Evolutionary conservation across 1,140 invertebrate genomes (phyloP).

Genomic region (Globodera ellingtonae): DNA sequence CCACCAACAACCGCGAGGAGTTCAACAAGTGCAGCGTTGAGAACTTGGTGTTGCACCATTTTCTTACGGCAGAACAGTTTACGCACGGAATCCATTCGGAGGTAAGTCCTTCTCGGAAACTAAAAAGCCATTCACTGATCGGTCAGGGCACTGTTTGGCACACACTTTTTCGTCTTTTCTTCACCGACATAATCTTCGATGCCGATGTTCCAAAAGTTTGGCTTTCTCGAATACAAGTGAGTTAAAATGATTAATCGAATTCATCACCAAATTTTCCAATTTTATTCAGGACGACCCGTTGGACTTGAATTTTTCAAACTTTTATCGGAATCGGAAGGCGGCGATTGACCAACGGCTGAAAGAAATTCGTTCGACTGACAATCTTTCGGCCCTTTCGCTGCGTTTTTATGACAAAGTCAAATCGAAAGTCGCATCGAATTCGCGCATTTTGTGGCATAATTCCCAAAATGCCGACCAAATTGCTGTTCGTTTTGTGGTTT

Average conservation of each 20-base stretch:
- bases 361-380: conserved; percentile 30
- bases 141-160: conserved; percentile 52
- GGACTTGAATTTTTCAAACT: conserved; percentile 46
- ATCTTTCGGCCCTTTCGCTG: conserved; percentile 17
- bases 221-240: conserved; percentile 40
- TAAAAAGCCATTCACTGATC: not conserved
- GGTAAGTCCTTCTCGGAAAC: not conserved
- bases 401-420: conserved; percentile 32
- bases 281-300: conserved; percentile 45
- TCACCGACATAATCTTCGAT: conserved; percentile 50
- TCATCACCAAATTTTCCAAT: not conserved
- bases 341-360: conserved; percentile 47
- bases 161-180: conserved; percentile 54
- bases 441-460: conserved; percentile 9
- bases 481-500: conserved; percentile 16
- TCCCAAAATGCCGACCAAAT: conserved; percentile 17
- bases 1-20: conserved; percentile 20
- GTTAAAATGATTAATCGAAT: not conserved
- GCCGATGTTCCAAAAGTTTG: conserved; percentile 51
- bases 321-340: conserved; percentile 44
- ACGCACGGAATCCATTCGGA: conserved; percentile 38
- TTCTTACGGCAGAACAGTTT: conserved; percentile 42
- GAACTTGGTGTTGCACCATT: conserved; percentile 53
- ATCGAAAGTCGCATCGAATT: conserved; percentile 48
- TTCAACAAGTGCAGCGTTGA: conserved; percentile 47